Evolutionary conservation across 2,113 vertebrate genomes (phyloP).

Genomic region (Gasterosteus nipponicus): DNA sequence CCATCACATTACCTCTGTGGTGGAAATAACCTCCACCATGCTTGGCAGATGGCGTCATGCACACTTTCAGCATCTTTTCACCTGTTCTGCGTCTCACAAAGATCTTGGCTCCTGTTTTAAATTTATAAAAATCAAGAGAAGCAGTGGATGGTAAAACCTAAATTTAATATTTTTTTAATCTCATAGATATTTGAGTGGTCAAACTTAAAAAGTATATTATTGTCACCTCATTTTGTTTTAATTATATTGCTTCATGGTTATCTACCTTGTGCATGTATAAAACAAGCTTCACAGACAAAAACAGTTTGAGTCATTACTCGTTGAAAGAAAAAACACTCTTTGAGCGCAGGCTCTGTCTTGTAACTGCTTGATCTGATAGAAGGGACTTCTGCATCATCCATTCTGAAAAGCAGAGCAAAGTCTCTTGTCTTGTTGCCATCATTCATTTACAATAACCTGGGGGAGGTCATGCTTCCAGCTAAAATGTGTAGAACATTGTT

Average conservation of each 20-base stretch:
- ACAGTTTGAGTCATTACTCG: background rate
- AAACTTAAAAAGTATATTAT: background rate
- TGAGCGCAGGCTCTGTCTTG: background rate
- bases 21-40: too few relatives aligned
- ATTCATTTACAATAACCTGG: constrained; percentile 38
- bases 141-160: too few relatives aligned
- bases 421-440: constrained; percentile 19
- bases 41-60: too few relatives aligned
- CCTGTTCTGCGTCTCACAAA: too few relatives aligned
- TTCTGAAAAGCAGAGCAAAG: constrained; percentile 18
- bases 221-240: constrained; percentile 21
- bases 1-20: too few relatives aligned
- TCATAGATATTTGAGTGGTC: background rate
- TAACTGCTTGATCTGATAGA: background rate
- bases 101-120: too few relatives aligned
- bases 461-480: background rate
- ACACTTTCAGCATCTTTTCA: too few relatives aligned
- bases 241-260: background rate
- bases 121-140: too few relatives aligned
- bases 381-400: constrained; percentile 20
- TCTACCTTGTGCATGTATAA: constrained; percentile 2
- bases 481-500: background rate
- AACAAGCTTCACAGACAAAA: constrained; percentile 2
- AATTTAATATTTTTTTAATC: background rate
- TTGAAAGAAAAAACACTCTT: constrained; percentile 3